These are phyloP conservation scores for Halcyon malimbica DNA, from an alignment of 2,113 vertebrate genomes.

Conservation along the genomic window DNA sequence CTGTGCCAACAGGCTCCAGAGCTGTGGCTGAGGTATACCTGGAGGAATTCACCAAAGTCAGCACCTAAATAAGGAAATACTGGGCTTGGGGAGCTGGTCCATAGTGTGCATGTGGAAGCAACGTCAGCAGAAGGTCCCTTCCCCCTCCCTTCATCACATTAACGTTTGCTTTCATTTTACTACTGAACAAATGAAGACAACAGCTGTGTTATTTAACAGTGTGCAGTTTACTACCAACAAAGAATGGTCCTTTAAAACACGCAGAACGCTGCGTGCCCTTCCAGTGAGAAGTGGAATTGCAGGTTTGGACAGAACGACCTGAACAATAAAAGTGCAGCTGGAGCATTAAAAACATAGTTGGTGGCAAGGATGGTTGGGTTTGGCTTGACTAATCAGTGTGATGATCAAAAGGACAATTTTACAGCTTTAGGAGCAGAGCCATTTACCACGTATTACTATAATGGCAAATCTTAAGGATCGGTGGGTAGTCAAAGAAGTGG, in stretches of 20 bases:
- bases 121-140: not conserved
- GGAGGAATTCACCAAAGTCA: not conserved
- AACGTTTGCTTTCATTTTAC: not conserved
- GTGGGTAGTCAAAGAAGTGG: not conserved
- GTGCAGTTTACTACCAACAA: not conserved
- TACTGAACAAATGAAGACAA: slow-evolving; percentile 39
- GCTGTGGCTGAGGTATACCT: not conserved
- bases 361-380: not conserved
- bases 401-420: not conserved
- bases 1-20: rapidly evolving
- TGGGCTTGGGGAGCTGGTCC: not conserved
- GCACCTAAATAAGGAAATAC: not conserved
- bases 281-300: not conserved
- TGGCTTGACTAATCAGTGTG: not conserved
- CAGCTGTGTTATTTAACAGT: slow-evolving; percentile 57
- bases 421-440: not conserved
- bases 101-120: not conserved
- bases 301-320: slow-evolving; percentile 17
- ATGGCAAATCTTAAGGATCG: not conserved
- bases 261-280: not conserved
- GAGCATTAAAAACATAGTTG: not conserved
- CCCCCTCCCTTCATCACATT: not conserved
- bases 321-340: slow-evolving; percentile 44
- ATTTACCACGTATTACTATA: not conserved
- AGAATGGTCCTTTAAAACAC: slow-evolving; percentile 5